Percentiles rank a stretch among this genome's conserved stretches.
These are phyloP conservation scores for Scrobipalpa atriplicella DNA, from an alignment of 2,888 invertebrate species.

Conservation along the genomic window DNA sequence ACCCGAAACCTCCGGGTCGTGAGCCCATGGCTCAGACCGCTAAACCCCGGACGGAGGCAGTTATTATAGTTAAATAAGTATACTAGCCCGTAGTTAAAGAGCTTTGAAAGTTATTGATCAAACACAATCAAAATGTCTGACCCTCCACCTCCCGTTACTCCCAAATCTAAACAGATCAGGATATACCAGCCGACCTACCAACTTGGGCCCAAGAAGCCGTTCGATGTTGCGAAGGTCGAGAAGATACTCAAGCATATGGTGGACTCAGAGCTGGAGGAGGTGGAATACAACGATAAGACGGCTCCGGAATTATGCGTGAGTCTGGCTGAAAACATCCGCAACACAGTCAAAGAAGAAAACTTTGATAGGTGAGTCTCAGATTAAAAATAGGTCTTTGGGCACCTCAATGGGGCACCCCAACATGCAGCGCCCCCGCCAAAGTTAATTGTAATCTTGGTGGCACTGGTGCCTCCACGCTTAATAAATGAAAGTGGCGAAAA, in stretches of 20 bases:
- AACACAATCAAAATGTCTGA: slow-evolving; percentile 40
- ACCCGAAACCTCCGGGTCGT: no score
- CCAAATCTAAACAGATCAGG: slow-evolving; percentile 64
- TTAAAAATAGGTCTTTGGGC: no score
- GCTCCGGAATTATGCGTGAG: slow-evolving; percentile 81
- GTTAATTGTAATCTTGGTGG: no score
- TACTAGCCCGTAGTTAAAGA: background rate
- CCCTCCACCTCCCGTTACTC: slow-evolving; percentile 34
- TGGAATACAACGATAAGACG: slow-evolving; percentile 84
- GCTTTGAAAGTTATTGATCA: slow-evolving; percentile 50
- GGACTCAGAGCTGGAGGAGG: slow-evolving; percentile 82
- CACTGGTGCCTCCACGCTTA: no score
- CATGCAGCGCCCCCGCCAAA: no score
- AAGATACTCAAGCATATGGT: slow-evolving; percentile 83
- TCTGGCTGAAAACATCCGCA: slow-evolving; percentile 83
- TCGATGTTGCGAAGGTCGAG: slow-evolving; percentile 83
- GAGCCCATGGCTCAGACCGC: no score
- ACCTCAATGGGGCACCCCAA: no score
- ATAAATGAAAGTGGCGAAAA: no score
- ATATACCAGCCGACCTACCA: slow-evolving; percentile 85
- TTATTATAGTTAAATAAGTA: no score
- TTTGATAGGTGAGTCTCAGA: slow-evolving; percentile 84
- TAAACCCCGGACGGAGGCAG: no score
- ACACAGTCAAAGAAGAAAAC: slow-evolving; percentile 84
- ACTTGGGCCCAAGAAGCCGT: slow-evolving; percentile 84